Base-by-base conservation (phyloP, 2,797 vertebrate species). In the Artibeus jamaicensis region DNA sequence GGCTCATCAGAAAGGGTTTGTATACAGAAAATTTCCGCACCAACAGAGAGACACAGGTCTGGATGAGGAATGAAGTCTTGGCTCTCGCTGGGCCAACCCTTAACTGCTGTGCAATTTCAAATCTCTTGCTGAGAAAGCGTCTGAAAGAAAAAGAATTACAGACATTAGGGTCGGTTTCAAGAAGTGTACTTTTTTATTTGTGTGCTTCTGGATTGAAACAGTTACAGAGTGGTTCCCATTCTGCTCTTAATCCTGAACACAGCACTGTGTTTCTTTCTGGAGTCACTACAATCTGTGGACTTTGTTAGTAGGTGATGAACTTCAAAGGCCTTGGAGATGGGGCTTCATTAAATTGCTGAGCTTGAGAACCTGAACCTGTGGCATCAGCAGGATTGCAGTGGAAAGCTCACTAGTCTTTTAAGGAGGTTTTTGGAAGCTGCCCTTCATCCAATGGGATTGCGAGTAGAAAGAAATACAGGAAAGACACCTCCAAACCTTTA, bases 11-110 rank as follows among this genome's bases (percentile, higher is more conserved):
- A 77, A 70, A 78, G 74, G 70, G 29, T 76, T 92, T 91, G 74
- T 85, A 34, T 55, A 37, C 26, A 32, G 78, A 96, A 96, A 95
- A 76, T 62, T 71, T 93, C 55, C 21, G 65, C 89, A 42, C 44
- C 68, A 67, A 97, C 44, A 73, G 76, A 97, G 92, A 79, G 76
- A 84, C 48, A 48, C 82, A 37, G 81, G 53, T 86, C 94, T 95
- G 83, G 65, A 46, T 83, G 65, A 95, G 70, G 82, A 96, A 95
- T 93, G 86, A 93, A 85, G 77, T 76, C 65, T 86, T 96, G 93
- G 91, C 94, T 92, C 67, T 93, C 4, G 0, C 37, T 16, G 55
- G 26, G 68, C 92, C 44, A 14, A 77, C 86, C 71, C 74, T 94
- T 89, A 83, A 79, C 88, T 92, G 92, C 90, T 73, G 34, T 62